phyloP scores from a whole-genome alignment of 2,113 vertebrate species.

The Geococcyx californianus region DNA sequence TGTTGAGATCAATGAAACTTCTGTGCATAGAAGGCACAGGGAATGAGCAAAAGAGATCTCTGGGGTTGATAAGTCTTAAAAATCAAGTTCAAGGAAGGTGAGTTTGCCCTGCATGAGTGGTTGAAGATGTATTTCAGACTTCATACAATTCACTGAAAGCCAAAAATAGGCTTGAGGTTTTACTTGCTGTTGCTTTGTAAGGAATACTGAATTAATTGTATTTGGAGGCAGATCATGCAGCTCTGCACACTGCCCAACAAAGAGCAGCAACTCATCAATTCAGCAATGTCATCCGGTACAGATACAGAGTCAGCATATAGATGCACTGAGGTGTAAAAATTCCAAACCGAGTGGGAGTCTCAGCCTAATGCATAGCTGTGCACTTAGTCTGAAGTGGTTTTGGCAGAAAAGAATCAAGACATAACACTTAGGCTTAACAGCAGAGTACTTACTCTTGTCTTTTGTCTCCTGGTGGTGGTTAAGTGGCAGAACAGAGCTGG shows the following conservation, averaged over 20 bases:
- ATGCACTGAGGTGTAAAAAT: not conserved
- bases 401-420: conserved; percentile 38
- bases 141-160: not conserved
- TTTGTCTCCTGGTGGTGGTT: not conserved
- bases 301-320: not conserved
- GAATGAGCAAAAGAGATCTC: conserved; percentile 17
- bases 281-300: not conserved
- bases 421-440: conserved; percentile 30
- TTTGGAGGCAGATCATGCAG: not conserved
- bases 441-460: conserved; percentile 1
- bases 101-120: not conserved
- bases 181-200: not conserved
- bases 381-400: conserved; percentile 21
- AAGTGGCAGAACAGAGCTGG: conserved; percentile 22
- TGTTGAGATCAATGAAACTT: conserved; percentile 17
- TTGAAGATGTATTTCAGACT: not conserved
- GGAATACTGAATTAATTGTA: not conserved
- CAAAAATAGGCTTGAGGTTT: not conserved
- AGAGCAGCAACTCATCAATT: not conserved
- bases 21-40: not conserved
- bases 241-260: not conserved
- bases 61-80: not conserved
- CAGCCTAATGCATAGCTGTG: not conserved
- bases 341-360: not conserved
- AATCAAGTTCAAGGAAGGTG: conserved; percentile 34